These are phyloP conservation scores for Dunckerocampus dactyliophorus DNA, from an alignment of 2,113 vertebrate species.

Conservation along the genomic window DNA sequence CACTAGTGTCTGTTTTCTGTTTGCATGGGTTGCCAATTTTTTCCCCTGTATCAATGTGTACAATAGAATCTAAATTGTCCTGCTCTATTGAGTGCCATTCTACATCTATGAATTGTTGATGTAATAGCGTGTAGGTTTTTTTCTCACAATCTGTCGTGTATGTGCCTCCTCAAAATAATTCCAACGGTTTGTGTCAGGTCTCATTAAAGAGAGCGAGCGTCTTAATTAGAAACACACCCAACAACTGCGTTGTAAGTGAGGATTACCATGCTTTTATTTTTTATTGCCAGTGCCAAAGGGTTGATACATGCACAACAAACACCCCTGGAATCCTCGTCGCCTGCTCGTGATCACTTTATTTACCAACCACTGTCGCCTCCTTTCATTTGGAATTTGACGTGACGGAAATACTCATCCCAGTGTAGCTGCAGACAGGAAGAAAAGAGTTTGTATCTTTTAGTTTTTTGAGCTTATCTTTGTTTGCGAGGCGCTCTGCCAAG, in stretches of 20 bases:
- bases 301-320: constrained; percentile 66
- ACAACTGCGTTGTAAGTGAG: constrained; percentile 43
- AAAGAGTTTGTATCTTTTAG: constrained; percentile 53
- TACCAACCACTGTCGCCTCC: constrained; percentile 54
- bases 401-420: constrained; percentile 62
- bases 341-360: constrained; percentile 49
- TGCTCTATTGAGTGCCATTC: too few relatives aligned
- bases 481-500: constrained; percentile 61
- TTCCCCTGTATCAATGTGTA: too few relatives aligned
- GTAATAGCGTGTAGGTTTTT: not conserved
- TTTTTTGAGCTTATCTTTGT: constrained; percentile 59
- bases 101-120: not conserved
- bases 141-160: too few relatives aligned
- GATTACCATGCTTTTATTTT: constrained; percentile 46
- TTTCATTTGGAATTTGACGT: constrained; percentile 59
- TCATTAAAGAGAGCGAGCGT: not conserved
- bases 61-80: too few relatives aligned
- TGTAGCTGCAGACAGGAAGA: constrained; percentile 59
- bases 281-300: constrained; percentile 29
- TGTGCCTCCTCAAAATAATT: too few relatives aligned
- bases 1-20: too few relatives aligned
- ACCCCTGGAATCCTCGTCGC: constrained; percentile 63
- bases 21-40: too few relatives aligned
- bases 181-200: too few relatives aligned
- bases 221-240: constrained; percentile 42